Conservation (phyloP, 2,113 vertebrate genomes). For the Odontophorus gujanensis region DNA sequence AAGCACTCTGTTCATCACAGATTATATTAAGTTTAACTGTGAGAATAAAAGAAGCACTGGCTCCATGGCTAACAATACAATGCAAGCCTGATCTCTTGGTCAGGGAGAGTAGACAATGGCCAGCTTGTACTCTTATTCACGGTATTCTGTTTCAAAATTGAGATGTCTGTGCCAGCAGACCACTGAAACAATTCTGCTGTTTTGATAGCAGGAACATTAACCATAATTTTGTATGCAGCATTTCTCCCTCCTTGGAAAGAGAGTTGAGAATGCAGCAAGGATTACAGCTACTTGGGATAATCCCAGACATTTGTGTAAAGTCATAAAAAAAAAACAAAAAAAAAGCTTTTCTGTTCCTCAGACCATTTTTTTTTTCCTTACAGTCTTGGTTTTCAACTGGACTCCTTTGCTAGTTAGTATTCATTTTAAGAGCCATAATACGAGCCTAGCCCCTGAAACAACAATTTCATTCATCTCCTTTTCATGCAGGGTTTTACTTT, state of each 20-base stretch:
- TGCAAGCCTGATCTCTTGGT: neutral
- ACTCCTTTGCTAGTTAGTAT: neutral
- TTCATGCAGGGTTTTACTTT: neutral
- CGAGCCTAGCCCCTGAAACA: neutral
- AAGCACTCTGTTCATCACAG: neutral
- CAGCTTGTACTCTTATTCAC: neutral
- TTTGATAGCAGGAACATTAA: neutral
- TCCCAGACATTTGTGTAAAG: neutral
- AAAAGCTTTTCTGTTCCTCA: neutral
- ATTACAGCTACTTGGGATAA: neutral
- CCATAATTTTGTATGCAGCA: neutral
- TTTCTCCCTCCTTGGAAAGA: neutral
- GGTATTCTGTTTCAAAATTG: neutral
- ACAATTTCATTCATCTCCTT: neutral
- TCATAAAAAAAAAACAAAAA: neutral
- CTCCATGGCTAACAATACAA: neutral
- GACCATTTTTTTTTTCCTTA: conserved; percentile 1
- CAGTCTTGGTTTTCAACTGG: conserved; percentile 15
- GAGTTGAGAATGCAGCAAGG: neutral
- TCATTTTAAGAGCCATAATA: conserved; percentile 6
- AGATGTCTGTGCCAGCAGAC: neutral
- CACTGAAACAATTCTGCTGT: neutral
- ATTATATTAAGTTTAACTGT: neutral
- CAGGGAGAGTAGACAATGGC: neutral
- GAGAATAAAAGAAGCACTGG: neutral